phyloP scores from a whole-genome alignment of 2,113 vertebrate species.

The Egretta garzetta region DNA sequence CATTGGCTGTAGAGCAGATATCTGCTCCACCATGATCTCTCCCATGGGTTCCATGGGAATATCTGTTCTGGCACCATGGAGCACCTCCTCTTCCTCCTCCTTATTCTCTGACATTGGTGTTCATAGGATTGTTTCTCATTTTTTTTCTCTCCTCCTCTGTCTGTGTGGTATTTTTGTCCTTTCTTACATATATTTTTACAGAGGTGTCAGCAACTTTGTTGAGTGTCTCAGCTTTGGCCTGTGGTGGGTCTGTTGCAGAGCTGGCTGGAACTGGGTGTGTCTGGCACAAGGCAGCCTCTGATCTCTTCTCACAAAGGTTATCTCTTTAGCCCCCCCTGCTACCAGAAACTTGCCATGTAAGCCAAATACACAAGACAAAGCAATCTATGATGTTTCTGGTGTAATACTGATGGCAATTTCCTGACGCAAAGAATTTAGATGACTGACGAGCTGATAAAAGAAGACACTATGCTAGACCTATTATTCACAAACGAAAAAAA shows the following conservation, averaged over 20 bases:
- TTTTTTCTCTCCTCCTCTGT: not conserved
- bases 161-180: not conserved
- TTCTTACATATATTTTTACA: not conserved
- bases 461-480: not conserved
- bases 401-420: not conserved
- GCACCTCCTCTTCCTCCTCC: too few species aligned
- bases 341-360: too few species aligned
- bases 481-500: not conserved
- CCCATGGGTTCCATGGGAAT: not conserved
- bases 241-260: not conserved
- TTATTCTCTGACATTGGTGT: not conserved
- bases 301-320: not conserved
- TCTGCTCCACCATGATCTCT: not conserved
- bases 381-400: not conserved
- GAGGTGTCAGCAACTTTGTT: not conserved
- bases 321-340: not conserved
- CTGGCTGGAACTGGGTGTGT: not conserved
- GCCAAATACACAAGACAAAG: not conserved
- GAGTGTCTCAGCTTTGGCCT: not conserved
- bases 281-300: not conserved
- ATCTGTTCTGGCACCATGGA: not conserved
- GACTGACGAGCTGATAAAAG: not conserved
- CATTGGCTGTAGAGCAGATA: not conserved
- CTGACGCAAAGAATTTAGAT: not conserved
- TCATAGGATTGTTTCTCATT: not conserved